Conservation (phyloP, 2,888 invertebrate species). For the Tetrapedia diversipes region DNA sequence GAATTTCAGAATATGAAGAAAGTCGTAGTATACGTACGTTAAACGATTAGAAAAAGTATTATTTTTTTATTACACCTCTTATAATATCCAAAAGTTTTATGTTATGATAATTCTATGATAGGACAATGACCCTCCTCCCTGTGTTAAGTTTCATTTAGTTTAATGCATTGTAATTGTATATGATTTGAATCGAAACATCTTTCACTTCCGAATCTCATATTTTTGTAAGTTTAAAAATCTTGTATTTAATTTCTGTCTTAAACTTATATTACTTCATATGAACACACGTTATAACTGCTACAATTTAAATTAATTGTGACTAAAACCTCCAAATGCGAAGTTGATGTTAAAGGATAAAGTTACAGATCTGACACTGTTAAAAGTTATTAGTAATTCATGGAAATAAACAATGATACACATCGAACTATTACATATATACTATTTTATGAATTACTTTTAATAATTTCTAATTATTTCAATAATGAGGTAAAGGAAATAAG, state of each 20-base stretch:
- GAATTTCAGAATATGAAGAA: not conserved
- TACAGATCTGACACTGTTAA: not conserved
- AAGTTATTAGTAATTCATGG: not conserved
- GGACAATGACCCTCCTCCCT: not conserved
- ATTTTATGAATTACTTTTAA: constrained; percentile 1
- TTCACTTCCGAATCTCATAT: not conserved
- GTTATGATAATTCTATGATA: not conserved
- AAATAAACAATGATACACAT: constrained; percentile 17
- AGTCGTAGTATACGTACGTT: not conserved
- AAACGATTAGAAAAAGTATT: no score
- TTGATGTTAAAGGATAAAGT: not conserved
- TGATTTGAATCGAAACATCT: not conserved
- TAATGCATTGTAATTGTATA: not conserved
- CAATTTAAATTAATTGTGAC: not conserved
- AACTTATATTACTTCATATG: not conserved
- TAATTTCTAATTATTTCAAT: not conserved
- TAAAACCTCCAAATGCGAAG: not conserved
- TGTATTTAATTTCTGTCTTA: not conserved
- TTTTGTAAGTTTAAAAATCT: not conserved
- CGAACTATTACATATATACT: constrained; percentile 4
- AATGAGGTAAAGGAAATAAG: not conserved
- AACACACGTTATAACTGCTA: not conserved
- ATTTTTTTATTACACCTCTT: not conserved
- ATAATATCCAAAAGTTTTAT: constrained; percentile 6
- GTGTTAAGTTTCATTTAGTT: no score